Base-by-base conservation (phyloP, 2,797 vertebrate species). In the Melanogrammus aeglefinus region DNA sequence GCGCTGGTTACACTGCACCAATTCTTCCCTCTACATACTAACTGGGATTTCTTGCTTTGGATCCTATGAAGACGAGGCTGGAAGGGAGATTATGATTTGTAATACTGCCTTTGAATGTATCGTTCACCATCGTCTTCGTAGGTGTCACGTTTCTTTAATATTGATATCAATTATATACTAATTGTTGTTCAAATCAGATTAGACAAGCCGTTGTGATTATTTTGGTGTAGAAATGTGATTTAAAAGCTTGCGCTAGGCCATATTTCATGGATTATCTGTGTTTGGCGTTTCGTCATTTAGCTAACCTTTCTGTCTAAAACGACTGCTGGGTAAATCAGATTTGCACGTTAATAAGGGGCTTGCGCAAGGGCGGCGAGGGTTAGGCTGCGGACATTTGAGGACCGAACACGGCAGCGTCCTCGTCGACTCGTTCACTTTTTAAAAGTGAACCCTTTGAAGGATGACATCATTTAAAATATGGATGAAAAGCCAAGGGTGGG, bases 1-100 rank as follows among this genome's bases (percentile, higher is more conserved):
- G 86, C 79, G 51, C 72, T 66, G 75, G 73, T 1, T n/a, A 35
- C 84, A 86, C 85, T 87, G 87, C 87, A 90, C 83, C 84, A 88
- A 82, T 1, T 5, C 21, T 76, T 7, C 36, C 36, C 63, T 71
- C 72, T 33, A 29, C 3, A 77, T n/a, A 29, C 57, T 33, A 47
- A 21, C 41, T 29, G 72, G 39, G 75, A 77, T 74, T 82, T 83
- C 81, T 80, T 82, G 82, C 76, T 81, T 47, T 44, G 36, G 71
- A n/a, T 36, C 31, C 47, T 72, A 72, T 63, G 36, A 44, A 41
- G 27, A 36, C 47, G 66, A 84, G 74, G 16, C 35, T 79, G 77
- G 77, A 75, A n/a, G 66, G 10, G 3, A 71, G 77, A 51, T 80
- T 78, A 44, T 66, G 41, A 76, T 77, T 72, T 7, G 57, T 63